Percentiles rank a stretch among this genome's conserved stretches.
These are phyloP conservation scores for Drosophila miranda DNA, from an alignment of 1,140 invertebrate species.

Conservation along the genomic window DNA sequence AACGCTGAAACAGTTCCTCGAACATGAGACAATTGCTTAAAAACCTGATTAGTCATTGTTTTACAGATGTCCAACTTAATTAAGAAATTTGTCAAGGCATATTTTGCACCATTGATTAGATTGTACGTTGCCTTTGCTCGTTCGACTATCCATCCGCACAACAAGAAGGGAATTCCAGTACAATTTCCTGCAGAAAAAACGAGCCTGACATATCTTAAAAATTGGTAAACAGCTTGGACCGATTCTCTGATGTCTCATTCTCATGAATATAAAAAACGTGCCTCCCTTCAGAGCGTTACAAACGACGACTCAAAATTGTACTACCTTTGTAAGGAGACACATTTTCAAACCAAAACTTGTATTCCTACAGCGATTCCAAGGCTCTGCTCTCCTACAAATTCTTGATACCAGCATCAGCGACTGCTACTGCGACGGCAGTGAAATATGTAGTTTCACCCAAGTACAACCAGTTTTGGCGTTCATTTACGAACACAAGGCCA, in stretches of 20 bases:
- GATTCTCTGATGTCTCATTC: too few relatives aligned
- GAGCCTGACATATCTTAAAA: too few relatives aligned
- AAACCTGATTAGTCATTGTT: constrained; percentile 45
- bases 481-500: constrained; percentile 41
- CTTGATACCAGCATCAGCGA: constrained; percentile 30
- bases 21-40: constrained; percentile 44
- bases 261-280: too few relatives aligned
- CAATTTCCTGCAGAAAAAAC: too few relatives aligned
- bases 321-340: too few relatives aligned
- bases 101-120: constrained; percentile 24
- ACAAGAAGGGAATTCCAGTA: too few relatives aligned
- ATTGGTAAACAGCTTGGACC: too few relatives aligned
- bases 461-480: constrained; percentile 40
- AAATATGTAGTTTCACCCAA: constrained; percentile 33
- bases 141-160: too few relatives aligned
- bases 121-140: constrained; percentile 3
- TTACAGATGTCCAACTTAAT: constrained; percentile 35
- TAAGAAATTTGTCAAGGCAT: constrained; percentile 45
- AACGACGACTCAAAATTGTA: too few relatives aligned
- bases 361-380: constrained; percentile 47
- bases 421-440: constrained; percentile 18
- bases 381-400: constrained; percentile 20
- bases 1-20: constrained; percentile 12
- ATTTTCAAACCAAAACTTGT: constrained; percentile 14
- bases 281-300: too few relatives aligned